phyloP scores from a whole-genome alignment of 2,113 vertebrate species.

The Myrmecophaga tridactyla region DNA sequence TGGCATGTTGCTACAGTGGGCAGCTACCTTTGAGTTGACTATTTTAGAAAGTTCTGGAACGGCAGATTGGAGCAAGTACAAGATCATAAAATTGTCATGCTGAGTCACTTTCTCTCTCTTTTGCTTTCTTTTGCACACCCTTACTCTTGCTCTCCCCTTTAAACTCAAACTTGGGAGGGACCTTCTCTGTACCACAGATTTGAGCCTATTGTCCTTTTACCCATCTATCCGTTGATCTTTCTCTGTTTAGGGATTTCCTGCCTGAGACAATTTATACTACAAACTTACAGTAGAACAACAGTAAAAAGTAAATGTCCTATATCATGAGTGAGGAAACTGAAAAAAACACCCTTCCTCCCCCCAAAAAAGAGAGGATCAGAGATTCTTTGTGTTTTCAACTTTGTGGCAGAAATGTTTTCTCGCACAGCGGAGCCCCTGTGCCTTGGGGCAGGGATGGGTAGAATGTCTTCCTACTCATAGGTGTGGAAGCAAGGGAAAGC shows the following conservation, averaged over 20 bases:
- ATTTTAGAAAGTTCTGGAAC: not conserved
- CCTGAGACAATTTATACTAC: not conserved
- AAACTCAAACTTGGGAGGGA: not conserved
- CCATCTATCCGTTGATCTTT: not conserved
- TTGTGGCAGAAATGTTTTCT: not conserved
- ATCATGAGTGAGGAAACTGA: not conserved
- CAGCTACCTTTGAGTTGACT: not conserved
- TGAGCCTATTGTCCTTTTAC: not conserved
- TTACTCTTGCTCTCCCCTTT: not conserved
- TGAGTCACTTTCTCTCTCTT: not conserved
- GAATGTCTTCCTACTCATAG: not conserved
- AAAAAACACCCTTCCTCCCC: no score
- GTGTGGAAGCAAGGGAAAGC: not conserved
- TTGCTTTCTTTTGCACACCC: not conserved
- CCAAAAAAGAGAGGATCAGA: not conserved
- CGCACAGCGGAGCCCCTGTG: not conserved
- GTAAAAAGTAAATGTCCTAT: not conserved
- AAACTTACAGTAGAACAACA: not conserved
- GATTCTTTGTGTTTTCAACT: not conserved
- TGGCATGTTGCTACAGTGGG: not conserved
- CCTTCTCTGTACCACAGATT: not conserved
- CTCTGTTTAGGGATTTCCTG: not conserved
- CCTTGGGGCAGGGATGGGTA: not conserved
- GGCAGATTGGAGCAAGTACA: not conserved
- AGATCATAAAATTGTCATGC: not conserved